Evolutionary conservation across 2,888 invertebrate species (phyloP).

Genomic region (Trisateles emortualis): DNA sequence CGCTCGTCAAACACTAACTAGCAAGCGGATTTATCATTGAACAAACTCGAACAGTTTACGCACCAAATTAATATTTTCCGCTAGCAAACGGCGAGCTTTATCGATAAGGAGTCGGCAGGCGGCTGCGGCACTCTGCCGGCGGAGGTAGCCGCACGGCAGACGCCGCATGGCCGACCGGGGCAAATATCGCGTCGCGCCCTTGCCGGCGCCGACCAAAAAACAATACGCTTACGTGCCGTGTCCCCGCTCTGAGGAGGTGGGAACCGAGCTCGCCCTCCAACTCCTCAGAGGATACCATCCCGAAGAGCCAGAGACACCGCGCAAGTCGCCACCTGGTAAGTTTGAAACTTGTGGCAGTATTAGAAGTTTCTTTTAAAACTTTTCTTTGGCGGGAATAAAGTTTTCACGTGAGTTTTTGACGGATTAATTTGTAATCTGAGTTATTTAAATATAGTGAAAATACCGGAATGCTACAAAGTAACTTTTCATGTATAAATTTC

Average conservation of each 20-base stretch:
- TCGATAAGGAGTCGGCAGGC: slow-evolving; percentile 59
- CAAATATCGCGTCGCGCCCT: slow-evolving; percentile 83
- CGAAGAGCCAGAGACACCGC: slow-evolving; percentile 65
- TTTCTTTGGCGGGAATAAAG: slow-evolving; percentile 56
- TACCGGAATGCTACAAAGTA: not conserved
- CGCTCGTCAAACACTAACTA: slow-evolving; percentile 42
- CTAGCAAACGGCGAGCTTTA: slow-evolving; percentile 54
- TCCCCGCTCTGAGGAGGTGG: slow-evolving; percentile 84
- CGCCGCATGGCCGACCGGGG: slow-evolving; percentile 85
- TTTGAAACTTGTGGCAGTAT: slow-evolving; percentile 40
- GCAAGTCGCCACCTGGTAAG: slow-evolving; percentile 72
- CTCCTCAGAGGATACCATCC: slow-evolving; percentile 61
- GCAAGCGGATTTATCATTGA: slow-evolving; percentile 43
- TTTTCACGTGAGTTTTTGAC: slow-evolving; percentile 33
- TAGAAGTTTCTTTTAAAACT: slow-evolving; percentile 38
- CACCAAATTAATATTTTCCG: slow-evolving; percentile 48
- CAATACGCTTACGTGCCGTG: slow-evolving; percentile 84
- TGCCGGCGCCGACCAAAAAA: slow-evolving; percentile 78
- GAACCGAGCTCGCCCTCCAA: slow-evolving; percentile 79
- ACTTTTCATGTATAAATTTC: not conserved
- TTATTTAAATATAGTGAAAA: not conserved
- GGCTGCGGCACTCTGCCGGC: slow-evolving; percentile 57
- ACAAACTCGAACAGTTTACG: slow-evolving; percentile 46
- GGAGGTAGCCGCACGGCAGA: slow-evolving; percentile 67
- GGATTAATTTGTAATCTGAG: not conserved